Base-by-base conservation (phyloP, 1,140 invertebrate species). In the Drosophila ironensis region DNA sequence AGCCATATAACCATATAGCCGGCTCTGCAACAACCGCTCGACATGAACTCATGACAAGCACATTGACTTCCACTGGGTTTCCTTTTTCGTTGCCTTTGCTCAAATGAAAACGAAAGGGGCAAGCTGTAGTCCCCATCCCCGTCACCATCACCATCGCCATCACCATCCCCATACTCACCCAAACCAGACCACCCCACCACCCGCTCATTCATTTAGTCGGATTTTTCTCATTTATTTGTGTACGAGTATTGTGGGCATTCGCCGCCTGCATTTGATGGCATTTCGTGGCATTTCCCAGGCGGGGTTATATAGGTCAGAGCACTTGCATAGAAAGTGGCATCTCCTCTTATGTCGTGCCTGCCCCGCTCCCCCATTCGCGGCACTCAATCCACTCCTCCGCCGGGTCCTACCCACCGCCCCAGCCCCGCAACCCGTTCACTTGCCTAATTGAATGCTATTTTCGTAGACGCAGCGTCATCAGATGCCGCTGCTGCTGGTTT, bases 401-500 rank as follows among this genome's bases (percentile, higher is more conserved):
- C 57, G 9, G 16, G 27, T 24, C 6, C 37, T 17, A 7, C 14
- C 3, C 14, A 20, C 44, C 42, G 22, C 22, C 6, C 19, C 20
- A 11, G n/a, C 20, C 14, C 30, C 17, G 3, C 53, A 33, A 19
- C 19, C 60, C 48, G 53, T 60, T 68, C 72, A 64, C 71, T 82
- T 66, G 61, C 64, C 78, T 84, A 82, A 82, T 82, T 82, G 77
- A 82, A 82, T 73, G 80, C 80, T 82, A 82, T 82, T 82, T 82
- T 74, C 50, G 74, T 82, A 66, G 64, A 56, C 56, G 73, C 69
- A 61, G 64, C 78, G 78, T 82, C 78, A 82, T 82, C 77, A 69
- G 42, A 46, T 45, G 40, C 46, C 11, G 28, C n/a, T n/a, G n/a
- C n/a, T n/a, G n/a, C n/a, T n/a, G n/a, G n/a, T n/a, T n/a, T 12